These are phyloP conservation scores for Peromyscus polionotus DNA, from an alignment of 2,113 vertebrate species.

Conservation along the genomic window DNA sequence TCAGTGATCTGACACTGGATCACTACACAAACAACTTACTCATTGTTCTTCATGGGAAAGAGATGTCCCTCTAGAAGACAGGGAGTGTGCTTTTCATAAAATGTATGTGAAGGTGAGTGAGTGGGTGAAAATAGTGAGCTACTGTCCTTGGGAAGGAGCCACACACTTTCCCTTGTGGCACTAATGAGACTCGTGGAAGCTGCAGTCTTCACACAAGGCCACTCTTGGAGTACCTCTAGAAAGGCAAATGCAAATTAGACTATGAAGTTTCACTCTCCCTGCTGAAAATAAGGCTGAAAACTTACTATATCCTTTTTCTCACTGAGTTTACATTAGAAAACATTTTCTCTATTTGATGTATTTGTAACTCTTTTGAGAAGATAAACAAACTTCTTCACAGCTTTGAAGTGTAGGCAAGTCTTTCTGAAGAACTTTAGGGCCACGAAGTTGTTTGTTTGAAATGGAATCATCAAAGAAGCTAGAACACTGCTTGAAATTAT, in stretches of 20 bases:
- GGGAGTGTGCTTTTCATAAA: not conserved
- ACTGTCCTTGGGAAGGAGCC: not conserved
- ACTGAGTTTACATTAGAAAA: not conserved
- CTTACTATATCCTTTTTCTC: not conserved
- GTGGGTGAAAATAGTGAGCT: not conserved
- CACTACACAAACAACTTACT: not conserved
- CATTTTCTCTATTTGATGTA: not conserved
- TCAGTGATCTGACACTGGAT: not conserved
- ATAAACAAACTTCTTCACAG: not conserved
- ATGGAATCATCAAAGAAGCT: not conserved
- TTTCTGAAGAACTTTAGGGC: not conserved
- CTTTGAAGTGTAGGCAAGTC: not conserved
- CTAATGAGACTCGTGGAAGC: fast-evolving
- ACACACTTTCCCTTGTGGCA: too few species aligned
- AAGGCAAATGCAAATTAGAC: not conserved
- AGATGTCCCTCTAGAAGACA: not conserved
- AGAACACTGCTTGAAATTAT: fast-evolving
- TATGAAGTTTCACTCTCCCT: not conserved
- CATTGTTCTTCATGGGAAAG: not conserved
- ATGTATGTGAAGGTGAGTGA: not conserved
- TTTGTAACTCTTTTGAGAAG: not conserved
- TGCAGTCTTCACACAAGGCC: not conserved
- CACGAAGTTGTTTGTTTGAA: not conserved
- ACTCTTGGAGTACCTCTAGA: not conserved
- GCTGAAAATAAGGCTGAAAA: not conserved